Percentiles rank a stretch among this genome's conserved stretches.
phyloP scores from a whole-genome alignment of 2,113 vertebrate species.

The human (Homo sapiens) region GRCh38 chr12:78848001-78848500 shows the following conservation, averaged over 20 bases:
- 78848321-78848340: background rate
- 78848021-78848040: background rate
- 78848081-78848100: background rate
- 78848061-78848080: background rate
- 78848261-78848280: background rate
- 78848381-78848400: background rate
- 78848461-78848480: background rate
- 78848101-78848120: background rate
- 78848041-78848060: background rate
- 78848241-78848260: background rate
- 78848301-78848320: background rate
- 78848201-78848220: background rate
- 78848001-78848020: background rate
- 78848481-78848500: background rate
- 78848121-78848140: background rate
- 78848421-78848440: background rate
- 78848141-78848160: background rate
- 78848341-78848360: too few species aligned
- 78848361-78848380: background rate
- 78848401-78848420: background rate
- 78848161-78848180: background rate
- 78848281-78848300: background rate
- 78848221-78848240: background rate
- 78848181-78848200: background rate
- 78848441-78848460: background rate